Evolutionary conservation across 2,797 vertebrate species (phyloP).

Genomic region (Eulemur coronatus): DNA sequence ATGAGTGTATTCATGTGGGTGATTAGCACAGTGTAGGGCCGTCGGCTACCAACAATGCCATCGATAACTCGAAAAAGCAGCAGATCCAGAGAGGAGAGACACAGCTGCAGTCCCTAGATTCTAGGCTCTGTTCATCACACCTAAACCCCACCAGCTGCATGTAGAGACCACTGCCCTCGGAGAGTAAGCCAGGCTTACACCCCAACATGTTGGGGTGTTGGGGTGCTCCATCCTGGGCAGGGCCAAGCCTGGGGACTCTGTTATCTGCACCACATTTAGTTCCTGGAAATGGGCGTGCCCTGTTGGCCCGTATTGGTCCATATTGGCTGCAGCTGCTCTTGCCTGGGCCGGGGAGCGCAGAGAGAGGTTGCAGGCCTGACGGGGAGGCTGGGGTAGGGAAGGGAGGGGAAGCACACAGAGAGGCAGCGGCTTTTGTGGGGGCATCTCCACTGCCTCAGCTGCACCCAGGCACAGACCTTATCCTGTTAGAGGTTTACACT

Average conservation of each 20-base stretch:
- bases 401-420: no score
- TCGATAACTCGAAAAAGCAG: neutral
- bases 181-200: neutral
- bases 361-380: neutral
- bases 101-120: neutral
- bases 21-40: neutral
- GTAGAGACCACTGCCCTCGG: rapidly evolving
- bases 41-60: rapidly evolving
- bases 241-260: neutral
- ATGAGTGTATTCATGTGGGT: neutral
- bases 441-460: neutral
- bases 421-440: neutral
- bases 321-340: neutral
- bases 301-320: neutral
- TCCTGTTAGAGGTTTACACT: neutral
- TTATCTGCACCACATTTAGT: neutral
- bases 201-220: neutral
- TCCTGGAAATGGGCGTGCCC: neutral
- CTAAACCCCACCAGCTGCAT: neutral
- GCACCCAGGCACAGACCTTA: neutral
- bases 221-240: neutral
- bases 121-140: neutral
- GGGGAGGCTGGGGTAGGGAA: no score
- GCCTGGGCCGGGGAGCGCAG: neutral
- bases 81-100: neutral